These are phyloP conservation scores for Camarhynchus parvulus DNA, from an alignment of 2,113 vertebrate species.

Conservation along the genomic window DNA sequence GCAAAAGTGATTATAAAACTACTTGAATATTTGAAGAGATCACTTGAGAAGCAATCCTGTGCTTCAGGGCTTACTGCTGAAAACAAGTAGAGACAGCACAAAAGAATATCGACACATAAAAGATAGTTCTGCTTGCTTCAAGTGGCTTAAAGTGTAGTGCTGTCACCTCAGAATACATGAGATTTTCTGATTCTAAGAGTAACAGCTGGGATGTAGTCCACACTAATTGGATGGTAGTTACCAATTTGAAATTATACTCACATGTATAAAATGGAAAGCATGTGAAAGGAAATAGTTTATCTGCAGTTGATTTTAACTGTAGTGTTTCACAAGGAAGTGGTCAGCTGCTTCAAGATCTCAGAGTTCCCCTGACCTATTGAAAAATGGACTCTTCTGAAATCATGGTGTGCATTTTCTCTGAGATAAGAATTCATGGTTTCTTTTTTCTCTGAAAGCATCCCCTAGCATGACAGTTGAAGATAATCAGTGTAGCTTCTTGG, in stretches of 20 bases:
- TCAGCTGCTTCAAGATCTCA: not conserved
- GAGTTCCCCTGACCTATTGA: not conserved
- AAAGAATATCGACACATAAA: not conserved
- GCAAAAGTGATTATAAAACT: not conserved
- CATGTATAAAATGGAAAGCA: not conserved
- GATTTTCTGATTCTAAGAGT: not conserved
- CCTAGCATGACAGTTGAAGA: not conserved
- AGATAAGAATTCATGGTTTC: not conserved
- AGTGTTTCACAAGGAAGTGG: not conserved
- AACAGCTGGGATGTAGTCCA: not conserved
- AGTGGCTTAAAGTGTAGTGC: not conserved
- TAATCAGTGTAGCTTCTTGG: not conserved
- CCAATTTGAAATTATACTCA: not conserved
- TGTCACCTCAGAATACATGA: not conserved
- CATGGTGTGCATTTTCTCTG: fast-evolving
- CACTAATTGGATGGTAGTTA: not conserved
- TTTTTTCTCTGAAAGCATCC: not conserved
- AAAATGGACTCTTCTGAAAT: not conserved
- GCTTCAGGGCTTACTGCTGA: not conserved
- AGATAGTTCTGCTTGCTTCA: not conserved
- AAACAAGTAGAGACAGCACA: not conserved
- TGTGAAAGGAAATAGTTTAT: not conserved
- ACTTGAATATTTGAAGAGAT: not conserved
- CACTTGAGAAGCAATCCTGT: not conserved
- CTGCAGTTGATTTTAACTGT: not conserved